Evolutionary conservation across 2,113 vertebrate genomes (phyloP), one percentile per base, ranked within the genome.

Genomic region (Scopus umbretta): DNA sequence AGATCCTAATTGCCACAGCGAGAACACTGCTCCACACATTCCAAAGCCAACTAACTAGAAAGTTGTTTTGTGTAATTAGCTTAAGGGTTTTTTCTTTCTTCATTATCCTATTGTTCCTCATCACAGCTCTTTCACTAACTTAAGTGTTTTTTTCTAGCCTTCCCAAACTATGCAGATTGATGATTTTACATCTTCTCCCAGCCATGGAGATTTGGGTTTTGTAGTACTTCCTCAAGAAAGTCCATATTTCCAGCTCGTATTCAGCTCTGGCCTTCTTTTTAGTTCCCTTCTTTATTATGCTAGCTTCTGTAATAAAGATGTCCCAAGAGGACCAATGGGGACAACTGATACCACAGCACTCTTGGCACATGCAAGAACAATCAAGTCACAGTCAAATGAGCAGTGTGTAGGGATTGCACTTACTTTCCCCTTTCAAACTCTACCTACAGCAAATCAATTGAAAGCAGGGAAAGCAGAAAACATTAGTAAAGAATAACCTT

Each of bases 401-500:
- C 53, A 72, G 47, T 4, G 42, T 4, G 1, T 1, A 72, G 47
- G 38, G 79, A 62, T 23, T 43, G 63, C 27, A 30, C 50, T 80
- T 42, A 74, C 38, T 72, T 78, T 58, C 26, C 88, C 80, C 50
- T 92, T 91, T 94, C 72, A 88, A 95, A 80, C 34, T 63, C 86
- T 88, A 78, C 68, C 92, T 88, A 86, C n/a, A 90, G 75, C 94
- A 96, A 92, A 94, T 29, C 75, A 88, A 43, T 2, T 50, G 62
- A 94, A 93, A 84, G 90, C 90, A 92, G 72, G 92, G 68, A 95
- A 94, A 96, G 86, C 92, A 96, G 75, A 88, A 96, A 93, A 94
- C 2, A 1, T 86, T 85, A 92, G 38, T 92, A 92, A 96, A 95
- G 50, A 92, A 95, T 71, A 96, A 86, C 30, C 34, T 65, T 63